Evolutionary conservation across 1,140 invertebrate genomes (phyloP).

Genomic region (Triops longicaudatus): DNA sequence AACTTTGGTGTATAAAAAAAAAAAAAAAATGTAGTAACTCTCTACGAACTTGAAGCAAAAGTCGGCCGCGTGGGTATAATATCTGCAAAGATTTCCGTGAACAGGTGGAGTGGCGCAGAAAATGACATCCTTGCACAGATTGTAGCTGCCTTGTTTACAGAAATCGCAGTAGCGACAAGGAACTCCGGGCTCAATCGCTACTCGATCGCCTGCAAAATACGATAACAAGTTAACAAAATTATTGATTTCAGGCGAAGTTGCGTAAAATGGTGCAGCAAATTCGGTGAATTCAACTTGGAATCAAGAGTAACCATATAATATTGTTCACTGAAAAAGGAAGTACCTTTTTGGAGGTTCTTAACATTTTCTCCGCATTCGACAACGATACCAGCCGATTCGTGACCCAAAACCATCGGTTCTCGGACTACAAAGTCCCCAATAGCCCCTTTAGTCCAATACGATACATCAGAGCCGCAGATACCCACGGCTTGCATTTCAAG

Average conservation of each 20-base stretch:
- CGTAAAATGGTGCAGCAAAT: background rate
- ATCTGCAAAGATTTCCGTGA: conserved; percentile 75
- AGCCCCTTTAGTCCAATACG: conserved; percentile 72
- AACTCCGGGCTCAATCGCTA: conserved; percentile 87
- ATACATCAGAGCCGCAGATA: conserved; percentile 93
- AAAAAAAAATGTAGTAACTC: background rate
- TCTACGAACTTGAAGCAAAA: conserved; percentile 75
- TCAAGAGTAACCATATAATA: no score
- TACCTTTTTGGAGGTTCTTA: conserved; percentile 56
- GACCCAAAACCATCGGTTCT: conserved; percentile 80
- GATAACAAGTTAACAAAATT: conserved; percentile 21
- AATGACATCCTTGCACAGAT: conserved; percentile 72
- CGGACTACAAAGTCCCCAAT: conserved; percentile 75
- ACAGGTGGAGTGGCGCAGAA: conserved; percentile 87
- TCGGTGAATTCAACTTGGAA: no score
- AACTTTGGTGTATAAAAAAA: conserved; percentile 21
- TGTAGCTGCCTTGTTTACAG: conserved; percentile 82
- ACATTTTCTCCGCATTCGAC: conserved; percentile 62
- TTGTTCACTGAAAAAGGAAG: background rate
- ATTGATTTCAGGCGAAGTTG: background rate
- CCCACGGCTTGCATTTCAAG: conserved; percentile 81
- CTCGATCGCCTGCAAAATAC: conserved; percentile 61
- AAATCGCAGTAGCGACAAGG: conserved; percentile 73
- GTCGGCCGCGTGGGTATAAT: conserved; percentile 81
- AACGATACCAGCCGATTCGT: conserved; percentile 74